Percentiles rank a stretch among this genome's conserved stretches.
These are phyloP conservation scores for Diaphora mendica DNA, from an alignment of 2,888 invertebrate species.

Conservation along the genomic window DNA sequence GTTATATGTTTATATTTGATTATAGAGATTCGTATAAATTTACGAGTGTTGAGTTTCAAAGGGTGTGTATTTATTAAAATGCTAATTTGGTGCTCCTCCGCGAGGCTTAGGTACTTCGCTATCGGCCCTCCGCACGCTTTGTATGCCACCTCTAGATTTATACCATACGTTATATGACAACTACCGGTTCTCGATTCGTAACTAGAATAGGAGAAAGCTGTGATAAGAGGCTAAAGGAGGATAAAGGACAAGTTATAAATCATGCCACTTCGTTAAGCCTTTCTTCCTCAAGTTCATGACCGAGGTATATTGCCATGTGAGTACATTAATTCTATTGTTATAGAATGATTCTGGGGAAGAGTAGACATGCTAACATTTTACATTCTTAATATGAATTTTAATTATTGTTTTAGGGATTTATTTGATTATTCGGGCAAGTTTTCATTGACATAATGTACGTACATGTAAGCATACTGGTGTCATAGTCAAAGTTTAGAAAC, in stretches of 20 bases:
- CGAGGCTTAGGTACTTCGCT: conserved; percentile 80
- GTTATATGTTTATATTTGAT: conserved; percentile 84
- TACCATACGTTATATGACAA: conserved; percentile 73
- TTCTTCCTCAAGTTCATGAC: background rate
- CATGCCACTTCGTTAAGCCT: background rate
- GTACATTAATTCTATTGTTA: background rate
- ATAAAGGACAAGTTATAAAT: background rate
- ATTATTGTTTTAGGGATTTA: background rate
- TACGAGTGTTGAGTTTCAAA: conserved; percentile 83
- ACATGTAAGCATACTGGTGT: background rate
- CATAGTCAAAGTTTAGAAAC: background rate
- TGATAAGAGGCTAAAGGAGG: background rate
- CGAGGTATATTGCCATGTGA: background rate
- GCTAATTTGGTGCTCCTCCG: conserved; percentile 82
- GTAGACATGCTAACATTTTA: background rate
- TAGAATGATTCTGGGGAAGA: background rate
- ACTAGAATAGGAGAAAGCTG: conserved; percentile 5
- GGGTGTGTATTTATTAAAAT: conserved; percentile 87
- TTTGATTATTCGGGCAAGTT: too few species aligned
- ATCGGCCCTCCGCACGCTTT: conserved; percentile 83
- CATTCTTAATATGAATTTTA: background rate
- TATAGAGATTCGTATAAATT: conserved; percentile 83
- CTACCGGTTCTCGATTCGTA: conserved; percentile 60
- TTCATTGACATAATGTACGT: too few species aligned
- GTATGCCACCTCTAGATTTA: conserved; percentile 84